Percentiles rank a stretch among this genome's conserved stretches.
phyloP scores from a whole-genome alignment of 1,140 invertebrate species.

The Habropoda laboriosa region DNA sequence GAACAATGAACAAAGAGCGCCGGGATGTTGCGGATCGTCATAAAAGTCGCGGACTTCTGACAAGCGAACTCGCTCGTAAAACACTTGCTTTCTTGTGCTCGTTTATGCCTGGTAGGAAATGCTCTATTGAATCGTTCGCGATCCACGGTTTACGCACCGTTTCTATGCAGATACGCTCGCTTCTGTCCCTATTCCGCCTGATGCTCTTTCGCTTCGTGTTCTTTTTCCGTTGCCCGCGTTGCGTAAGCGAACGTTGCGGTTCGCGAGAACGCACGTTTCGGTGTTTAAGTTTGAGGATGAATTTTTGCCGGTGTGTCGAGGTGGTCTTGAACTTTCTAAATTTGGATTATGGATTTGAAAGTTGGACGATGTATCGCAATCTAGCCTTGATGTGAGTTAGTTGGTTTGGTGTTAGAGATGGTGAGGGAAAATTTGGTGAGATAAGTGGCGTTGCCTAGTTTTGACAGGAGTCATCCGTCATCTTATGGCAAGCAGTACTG shows the following conservation, averaged over 20 bases:
- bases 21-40: constrained; percentile 56
- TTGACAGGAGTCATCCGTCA: background rate
- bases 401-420: background rate
- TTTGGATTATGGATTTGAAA: background rate
- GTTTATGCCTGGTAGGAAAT: constrained; percentile 28
- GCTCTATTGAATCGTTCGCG: constrained; percentile 40
- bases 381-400: background rate
- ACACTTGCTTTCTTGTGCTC: constrained; percentile 26
- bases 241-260: background rate
- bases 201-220: background rate
- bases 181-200: constrained; percentile 6
- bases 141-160: constrained; percentile 35
- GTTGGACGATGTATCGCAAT: background rate
- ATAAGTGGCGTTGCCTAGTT: too few species aligned
- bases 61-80: constrained; percentile 61
- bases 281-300: background rate
- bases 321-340: background rate
- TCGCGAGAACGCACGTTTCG: background rate
- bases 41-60: constrained; percentile 56
- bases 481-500: background rate
- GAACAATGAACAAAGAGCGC: constrained; percentile 57
- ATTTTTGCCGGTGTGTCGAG: background rate
- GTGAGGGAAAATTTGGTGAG: background rate
- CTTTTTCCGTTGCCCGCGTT: background rate
- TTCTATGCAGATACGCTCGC: constrained; percentile 46